A percentile compares a stretch with the other conserved stretches of the same genome.
Evolutionary conservation across 2,797 vertebrate genomes (phyloP).

Genomic region (Sebastes taczanowskii): DNA sequence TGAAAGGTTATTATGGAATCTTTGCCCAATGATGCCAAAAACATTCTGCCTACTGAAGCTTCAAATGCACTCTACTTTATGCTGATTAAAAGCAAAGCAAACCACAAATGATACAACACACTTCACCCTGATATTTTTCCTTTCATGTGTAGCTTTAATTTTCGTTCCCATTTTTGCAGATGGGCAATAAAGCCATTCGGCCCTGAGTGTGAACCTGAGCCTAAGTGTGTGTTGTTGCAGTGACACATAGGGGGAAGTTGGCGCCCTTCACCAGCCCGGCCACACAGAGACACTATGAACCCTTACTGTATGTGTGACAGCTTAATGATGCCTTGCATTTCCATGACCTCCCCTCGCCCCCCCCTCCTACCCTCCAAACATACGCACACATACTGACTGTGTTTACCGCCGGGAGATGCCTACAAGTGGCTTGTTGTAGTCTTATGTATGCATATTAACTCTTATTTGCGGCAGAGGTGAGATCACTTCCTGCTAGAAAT

Average conservation of each 20-base stretch:
- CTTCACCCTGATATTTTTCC: slow-evolving; percentile 30
- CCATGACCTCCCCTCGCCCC: slow-evolving; percentile 63
- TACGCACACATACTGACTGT: slow-evolving; percentile 34
- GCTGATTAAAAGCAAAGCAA: slow-evolving; percentile 59
- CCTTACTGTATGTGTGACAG: slow-evolving; percentile 67
- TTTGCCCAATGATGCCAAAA: too few relatives aligned
- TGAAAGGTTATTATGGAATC: too few relatives aligned
- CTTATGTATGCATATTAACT: slow-evolving; percentile 43
- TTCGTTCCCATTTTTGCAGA: slow-evolving; percentile 35
- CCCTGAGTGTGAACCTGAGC: slow-evolving; percentile 54
- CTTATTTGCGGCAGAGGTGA: slow-evolving; percentile 50
- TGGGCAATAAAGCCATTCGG: slow-evolving; percentile 44
- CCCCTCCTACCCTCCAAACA: slow-evolving; percentile 54
- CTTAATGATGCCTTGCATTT: slow-evolving; percentile 75
- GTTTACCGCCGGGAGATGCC: slow-evolving; percentile 40
- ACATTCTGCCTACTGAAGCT: too few relatives aligned
- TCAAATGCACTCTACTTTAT: slow-evolving; percentile 29
- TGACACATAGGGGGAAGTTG: slow-evolving; percentile 67
- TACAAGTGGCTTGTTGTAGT: slow-evolving; percentile 62
- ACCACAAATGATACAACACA: slow-evolving; percentile 52
- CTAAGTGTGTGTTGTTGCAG: slow-evolving; percentile 62
- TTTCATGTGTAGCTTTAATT: slow-evolving; percentile 41
- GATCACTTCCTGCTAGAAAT: slow-evolving; percentile 55
- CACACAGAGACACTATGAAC: slow-evolving; percentile 53
- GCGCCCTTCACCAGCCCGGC: slow-evolving; percentile 25